These are phyloP conservation scores for Trachelus iudaicus DNA, from an alignment of 2,888 invertebrate genomes.

Conservation along the genomic window DNA sequence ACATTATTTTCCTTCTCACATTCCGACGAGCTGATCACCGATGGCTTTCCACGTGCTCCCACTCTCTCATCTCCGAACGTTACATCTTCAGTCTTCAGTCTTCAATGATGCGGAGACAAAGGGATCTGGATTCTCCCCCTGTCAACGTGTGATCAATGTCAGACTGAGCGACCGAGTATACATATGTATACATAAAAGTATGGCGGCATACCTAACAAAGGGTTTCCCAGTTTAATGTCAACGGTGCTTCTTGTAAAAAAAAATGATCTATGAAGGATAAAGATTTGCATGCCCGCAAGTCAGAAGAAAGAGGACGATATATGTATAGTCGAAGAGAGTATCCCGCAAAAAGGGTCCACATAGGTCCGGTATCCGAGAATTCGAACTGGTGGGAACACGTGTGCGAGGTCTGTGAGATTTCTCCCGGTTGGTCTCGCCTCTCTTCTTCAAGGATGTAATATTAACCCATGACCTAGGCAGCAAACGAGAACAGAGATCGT, in stretches of 20 bases:
- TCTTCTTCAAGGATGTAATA: not conserved
- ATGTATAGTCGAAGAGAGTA: slow-evolving; percentile 24
- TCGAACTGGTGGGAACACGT: slow-evolving; percentile 31
- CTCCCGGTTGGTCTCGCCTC: slow-evolving; percentile 24
- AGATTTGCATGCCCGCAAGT: not conserved
- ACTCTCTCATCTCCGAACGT: too few relatives aligned
- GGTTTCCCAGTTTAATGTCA: too few relatives aligned
- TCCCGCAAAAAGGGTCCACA: slow-evolving; percentile 31
- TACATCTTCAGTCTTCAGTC: too few relatives aligned
- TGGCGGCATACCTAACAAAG: too few relatives aligned
- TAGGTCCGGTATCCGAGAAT: slow-evolving; percentile 33
- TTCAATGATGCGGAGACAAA: too few relatives aligned
- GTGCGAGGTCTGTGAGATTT: slow-evolving; percentile 37
- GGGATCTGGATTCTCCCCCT: too few relatives aligned
- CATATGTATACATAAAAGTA: too few relatives aligned
- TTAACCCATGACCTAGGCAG: not conserved
- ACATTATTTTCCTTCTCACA: too few relatives aligned
- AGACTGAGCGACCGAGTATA: too few relatives aligned
- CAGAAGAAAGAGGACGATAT: not conserved
- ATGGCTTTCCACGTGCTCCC: too few relatives aligned
- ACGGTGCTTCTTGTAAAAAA: not conserved
- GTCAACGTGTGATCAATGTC: too few relatives aligned
- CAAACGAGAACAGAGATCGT: not conserved
- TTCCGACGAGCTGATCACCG: too few relatives aligned
- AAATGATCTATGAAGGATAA: not conserved